Evolutionary conservation across 2,888 invertebrate species (phyloP), one percentile per base, ranked within the genome.

Genomic region (Helobdella robusta): DNA sequence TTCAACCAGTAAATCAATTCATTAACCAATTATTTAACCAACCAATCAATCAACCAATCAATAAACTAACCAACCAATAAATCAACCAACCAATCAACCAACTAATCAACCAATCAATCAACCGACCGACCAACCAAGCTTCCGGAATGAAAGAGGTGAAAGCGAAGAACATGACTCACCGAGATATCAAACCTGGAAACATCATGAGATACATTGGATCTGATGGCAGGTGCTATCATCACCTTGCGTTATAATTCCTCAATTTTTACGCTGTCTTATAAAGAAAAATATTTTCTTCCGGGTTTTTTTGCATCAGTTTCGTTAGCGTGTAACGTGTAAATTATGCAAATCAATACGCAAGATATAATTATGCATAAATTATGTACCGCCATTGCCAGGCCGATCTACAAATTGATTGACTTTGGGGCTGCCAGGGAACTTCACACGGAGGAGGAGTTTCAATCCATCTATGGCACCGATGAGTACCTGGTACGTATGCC

Each of bases 351-450:
- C n/a, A n/a, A n/a, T n/a, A n/a, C n/a, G n/a, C n/a, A n/a, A n/a
- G n/a, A n/a, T n/a, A n/a, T n/a, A n/a, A n/a, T n/a, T n/a, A n/a
- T n/a, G n/a, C n/a, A n/a, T n/a, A n/a, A n/a, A n/a, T n/a, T n/a
- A n/a, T n/a, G n/a, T n/a, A n/a, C n/a, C n/a, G n/a, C n/a, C n/a
- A n/a, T n/a, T n/a, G n/a, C 2, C 59, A 86, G 86, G 52, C 89
- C 89, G 0, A 84, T 91, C 58, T 89, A 88, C 75, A 90, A 90
- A 74, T 79, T 95, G 64, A 94, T 93, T 0, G 94, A 95, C 79
- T 95, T 95, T 82, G 95, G 95, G 32, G 94, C 95, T 20, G 95
- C 95, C 0, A 83, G 94, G 70, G 93, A 94, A 77, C 80, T 95
- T 18, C 89, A 92, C 75, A 72, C 74, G 46, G 94, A 94, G 75